phyloP scores from a whole-genome alignment of 37 sponge, comb jelly and placozoan genomes.

The Amphimedon queenslandica region DNA sequence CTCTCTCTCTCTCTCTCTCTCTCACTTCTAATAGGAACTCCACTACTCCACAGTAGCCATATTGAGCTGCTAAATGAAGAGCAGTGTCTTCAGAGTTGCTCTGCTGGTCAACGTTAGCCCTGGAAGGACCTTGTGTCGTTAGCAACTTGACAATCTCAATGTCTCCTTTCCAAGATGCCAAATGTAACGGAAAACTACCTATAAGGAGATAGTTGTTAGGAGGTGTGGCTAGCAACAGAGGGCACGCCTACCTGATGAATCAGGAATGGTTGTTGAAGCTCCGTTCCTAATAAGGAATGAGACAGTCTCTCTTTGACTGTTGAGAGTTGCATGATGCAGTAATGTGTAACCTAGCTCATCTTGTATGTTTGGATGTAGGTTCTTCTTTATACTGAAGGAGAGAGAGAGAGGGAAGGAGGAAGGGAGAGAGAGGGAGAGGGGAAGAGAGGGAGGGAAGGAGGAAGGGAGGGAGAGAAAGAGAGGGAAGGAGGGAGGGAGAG shows the following conservation, averaged over 20 bases:
- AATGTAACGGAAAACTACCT: constrained; percentile 73
- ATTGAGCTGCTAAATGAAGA: constrained; percentile 73
- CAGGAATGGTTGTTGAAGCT: constrained; percentile 51
- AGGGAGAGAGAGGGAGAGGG: neutral
- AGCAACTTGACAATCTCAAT: constrained; percentile 58
- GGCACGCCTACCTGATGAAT: constrained; percentile 26
- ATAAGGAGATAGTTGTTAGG: neutral
- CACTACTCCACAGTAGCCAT: constrained; percentile 70
- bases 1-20: constrained; percentile 3
- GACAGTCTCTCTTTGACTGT: constrained; percentile 56
- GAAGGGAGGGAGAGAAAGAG: neutral
- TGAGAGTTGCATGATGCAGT: constrained; percentile 76
- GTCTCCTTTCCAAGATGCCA: constrained; percentile 89
- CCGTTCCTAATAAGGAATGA: constrained; percentile 28
- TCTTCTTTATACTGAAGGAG: constrained; percentile 25
- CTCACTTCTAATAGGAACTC: constrained; percentile 73
- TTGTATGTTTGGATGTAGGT: constrained; percentile 68
- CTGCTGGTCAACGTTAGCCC: constrained; percentile 76
- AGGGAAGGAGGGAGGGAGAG: neutral
- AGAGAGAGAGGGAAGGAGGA: too few species aligned
- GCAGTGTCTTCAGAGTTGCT: constrained; percentile 64
- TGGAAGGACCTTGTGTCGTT: constrained; percentile 74
- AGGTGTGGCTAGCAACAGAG: neutral
- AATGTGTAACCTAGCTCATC: constrained; percentile 76
- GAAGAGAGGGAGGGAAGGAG: neutral